These are phyloP conservation scores for Xiphorhynchus erythropygius DNA, from an alignment of 2,797 vertebrate species.

Conservation along the genomic window DNA sequence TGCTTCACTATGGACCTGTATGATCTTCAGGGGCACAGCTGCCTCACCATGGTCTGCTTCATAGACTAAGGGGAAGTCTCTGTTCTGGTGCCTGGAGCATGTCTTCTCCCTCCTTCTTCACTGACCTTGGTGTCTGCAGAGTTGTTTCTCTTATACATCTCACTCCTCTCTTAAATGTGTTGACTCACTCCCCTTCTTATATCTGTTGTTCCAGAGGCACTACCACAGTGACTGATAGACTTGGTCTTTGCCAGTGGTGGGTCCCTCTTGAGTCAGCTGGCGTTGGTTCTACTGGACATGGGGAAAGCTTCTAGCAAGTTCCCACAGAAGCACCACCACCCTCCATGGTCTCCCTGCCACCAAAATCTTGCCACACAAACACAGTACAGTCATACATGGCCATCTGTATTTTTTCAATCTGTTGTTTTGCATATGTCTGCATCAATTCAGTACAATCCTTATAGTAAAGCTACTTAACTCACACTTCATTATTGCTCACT, in stretches of 20 bases:
- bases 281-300: background rate
- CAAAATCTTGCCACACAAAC: background rate
- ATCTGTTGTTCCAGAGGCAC: background rate
- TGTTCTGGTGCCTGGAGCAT: background rate
- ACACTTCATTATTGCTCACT: background rate
- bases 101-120: background rate
- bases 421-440: background rate
- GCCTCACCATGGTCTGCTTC: background rate
- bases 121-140: no score
- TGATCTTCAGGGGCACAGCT: background rate
- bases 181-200: background rate
- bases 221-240: background rate
- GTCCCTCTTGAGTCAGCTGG: background rate
- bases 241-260: fast-evolving
- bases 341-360: no score
- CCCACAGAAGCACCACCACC: background rate
- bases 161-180: background rate
- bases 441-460: background rate
- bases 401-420: background rate
- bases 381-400: background rate
- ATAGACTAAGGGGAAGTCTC: background rate
- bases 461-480: background rate
- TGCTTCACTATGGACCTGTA: fast-evolving
- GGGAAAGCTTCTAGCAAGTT: background rate
- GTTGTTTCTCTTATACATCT: background rate